A percentile compares a stretch with the other conserved stretches of the same genome.
Conservation (phyloP, 2,113 vertebrate genomes). For the Raphicerus campestris region DNA sequence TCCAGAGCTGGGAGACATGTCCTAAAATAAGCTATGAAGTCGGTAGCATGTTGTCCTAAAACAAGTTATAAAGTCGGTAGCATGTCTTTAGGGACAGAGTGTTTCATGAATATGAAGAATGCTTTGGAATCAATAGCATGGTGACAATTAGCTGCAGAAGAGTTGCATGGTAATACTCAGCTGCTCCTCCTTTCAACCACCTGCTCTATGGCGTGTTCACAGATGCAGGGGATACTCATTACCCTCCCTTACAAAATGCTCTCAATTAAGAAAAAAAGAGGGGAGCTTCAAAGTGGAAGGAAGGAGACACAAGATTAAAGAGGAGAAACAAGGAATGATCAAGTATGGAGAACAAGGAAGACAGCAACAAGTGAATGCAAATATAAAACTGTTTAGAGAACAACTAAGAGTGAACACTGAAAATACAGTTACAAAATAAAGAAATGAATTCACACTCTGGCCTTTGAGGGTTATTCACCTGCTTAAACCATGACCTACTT, state of each 20-base stretch:
- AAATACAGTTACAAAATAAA: background rate
- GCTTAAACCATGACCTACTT: background rate
- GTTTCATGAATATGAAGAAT: background rate
- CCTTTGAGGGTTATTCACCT: background rate
- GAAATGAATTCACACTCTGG: background rate
- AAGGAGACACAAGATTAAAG: background rate
- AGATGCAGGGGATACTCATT: background rate
- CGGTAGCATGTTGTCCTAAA: background rate
- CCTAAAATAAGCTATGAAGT: background rate
- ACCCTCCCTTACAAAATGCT: background rate
- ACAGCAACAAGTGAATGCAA: background rate
- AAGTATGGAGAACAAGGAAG: background rate
- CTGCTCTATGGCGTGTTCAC: background rate
- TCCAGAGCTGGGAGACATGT: background rate
- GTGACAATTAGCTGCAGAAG: background rate
- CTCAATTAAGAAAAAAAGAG: background rate
- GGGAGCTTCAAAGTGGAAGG: background rate
- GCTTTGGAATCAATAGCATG: background rate
- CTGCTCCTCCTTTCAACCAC: background rate
- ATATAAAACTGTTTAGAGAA: constrained; percentile 3
- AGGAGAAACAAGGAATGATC: background rate
- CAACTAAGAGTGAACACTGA: background rate
- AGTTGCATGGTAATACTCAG: background rate
- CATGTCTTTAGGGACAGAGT: background rate
- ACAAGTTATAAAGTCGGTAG: background rate